A percentile compares a stretch with the other conserved stretches of the same genome.
Evolutionary conservation across 2,113 vertebrate genomes (phyloP).

Genomic region (Haplotaxodon microlepis): DNA sequence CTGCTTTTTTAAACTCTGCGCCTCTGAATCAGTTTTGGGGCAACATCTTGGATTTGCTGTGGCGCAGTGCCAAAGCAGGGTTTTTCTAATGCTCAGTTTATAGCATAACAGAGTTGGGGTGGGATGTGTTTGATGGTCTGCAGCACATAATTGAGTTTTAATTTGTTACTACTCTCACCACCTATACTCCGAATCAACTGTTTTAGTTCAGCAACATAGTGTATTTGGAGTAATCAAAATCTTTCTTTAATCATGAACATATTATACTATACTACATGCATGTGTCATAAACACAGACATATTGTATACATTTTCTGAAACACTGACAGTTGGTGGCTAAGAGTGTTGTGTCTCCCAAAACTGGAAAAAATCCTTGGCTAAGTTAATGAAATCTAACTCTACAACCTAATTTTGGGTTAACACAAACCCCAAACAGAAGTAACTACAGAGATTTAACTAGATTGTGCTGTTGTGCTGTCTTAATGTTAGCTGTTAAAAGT

Average conservation of each 20-base stretch:
- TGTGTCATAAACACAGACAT: not conserved
- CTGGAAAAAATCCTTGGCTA: not conserved
- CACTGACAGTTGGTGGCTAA: not conserved
- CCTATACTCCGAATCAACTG: not conserved
- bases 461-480: not conserved
- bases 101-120: not conserved
- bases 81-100: not conserved
- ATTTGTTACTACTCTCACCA: not conserved
- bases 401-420: not conserved
- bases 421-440: not conserved
- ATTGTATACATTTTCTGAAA: not conserved
- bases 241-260: not conserved
- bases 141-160: not conserved
- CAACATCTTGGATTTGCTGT: not conserved
- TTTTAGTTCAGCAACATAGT: not conserved
- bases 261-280: no score
- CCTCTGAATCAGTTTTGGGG: not conserved
- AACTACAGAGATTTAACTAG: not conserved
- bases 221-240: not conserved
- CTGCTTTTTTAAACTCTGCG: not conserved
- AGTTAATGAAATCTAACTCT: not conserved
- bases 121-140: not conserved
- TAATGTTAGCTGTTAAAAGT: not conserved
- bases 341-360: not conserved
- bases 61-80: not conserved